phyloP scores from a whole-genome alignment of 1,140 invertebrate genomes.

The Thrips palmi region DNA sequence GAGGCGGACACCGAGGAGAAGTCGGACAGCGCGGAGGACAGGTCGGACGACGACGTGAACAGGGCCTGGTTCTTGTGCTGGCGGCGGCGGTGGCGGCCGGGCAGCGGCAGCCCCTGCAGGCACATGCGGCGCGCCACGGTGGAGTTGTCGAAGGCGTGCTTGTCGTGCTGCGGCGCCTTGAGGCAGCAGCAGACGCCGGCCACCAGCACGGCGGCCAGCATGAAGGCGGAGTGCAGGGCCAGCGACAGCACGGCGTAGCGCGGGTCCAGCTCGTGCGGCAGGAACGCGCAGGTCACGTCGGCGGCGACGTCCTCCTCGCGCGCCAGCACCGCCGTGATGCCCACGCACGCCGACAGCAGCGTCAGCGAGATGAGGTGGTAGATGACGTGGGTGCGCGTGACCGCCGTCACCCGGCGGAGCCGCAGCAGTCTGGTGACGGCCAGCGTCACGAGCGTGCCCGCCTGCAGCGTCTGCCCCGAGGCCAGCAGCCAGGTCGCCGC shows the following conservation, averaged over 20 bases:
- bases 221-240: conserved; percentile 26
- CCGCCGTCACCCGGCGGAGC: too few relatives aligned
- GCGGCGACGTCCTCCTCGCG: conserved; percentile 19
- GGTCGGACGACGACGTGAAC: conserved; percentile 14
- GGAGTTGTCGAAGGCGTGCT: conserved; percentile 14
- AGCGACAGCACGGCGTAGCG: conserved; percentile 30
- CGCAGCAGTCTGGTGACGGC: conserved; percentile 28
- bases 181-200: conserved; percentile 18
- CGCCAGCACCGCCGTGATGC: conserved; percentile 25
- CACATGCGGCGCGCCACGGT: neutral
- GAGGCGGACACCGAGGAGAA: conserved; percentile 14
- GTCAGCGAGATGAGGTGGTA: conserved; percentile 33
- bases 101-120: neutral
- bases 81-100: conserved; percentile 6
- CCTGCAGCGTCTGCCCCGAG: conserved; percentile 31
- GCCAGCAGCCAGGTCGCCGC: conserved; percentile 28
- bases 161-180: conserved; percentile 16
- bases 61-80: too few relatives aligned
- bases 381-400: conserved; percentile 27
- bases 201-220: conserved; percentile 21
- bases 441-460: conserved; percentile 30
- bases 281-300: conserved; percentile 22
- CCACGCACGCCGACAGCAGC: conserved; percentile 28
- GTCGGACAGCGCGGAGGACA: conserved; percentile 16
- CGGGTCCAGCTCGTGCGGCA: conserved; percentile 27